A percentile compares a stretch with the other conserved stretches of the same genome.
Conservation (phyloP, 2,113 vertebrate genomes). For the Arothron firmamentum region DNA sequence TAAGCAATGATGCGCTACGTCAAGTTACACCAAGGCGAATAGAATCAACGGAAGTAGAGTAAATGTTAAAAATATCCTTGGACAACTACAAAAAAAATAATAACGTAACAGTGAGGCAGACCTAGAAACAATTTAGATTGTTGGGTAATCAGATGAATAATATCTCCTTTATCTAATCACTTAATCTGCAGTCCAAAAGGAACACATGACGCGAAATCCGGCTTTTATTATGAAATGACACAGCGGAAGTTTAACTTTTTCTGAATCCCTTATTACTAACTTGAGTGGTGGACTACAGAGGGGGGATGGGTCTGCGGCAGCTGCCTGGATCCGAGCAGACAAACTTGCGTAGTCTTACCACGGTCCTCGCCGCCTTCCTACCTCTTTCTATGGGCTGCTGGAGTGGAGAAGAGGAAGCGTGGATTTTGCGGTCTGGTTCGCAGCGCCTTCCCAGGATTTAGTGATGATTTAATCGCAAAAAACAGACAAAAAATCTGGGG, state of each 20-base stretch:
- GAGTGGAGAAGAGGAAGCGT: constrained; percentile 47
- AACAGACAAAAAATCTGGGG: constrained; percentile 15
- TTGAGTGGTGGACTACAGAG: constrained; percentile 18
- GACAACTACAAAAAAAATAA: not conserved
- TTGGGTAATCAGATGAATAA: not conserved
- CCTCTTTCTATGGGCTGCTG: constrained; percentile 56
- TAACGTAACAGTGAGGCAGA: too few relatives aligned
- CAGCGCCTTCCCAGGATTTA: constrained; percentile 20
- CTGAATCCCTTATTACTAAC: too few relatives aligned
- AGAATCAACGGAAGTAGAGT: not conserved
- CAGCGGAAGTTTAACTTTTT: constrained; percentile 14
- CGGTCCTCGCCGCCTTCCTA: constrained; percentile 26
- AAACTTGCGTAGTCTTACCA: constrained; percentile 59
- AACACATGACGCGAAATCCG: too few relatives aligned
- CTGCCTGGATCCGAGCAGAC: constrained; percentile 34
- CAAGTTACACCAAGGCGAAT: not conserved
- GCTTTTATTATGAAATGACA: constrained; percentile 38
- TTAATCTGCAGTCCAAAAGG: too few relatives aligned
- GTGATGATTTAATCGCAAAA: constrained; percentile 54
- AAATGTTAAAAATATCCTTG: not conserved
- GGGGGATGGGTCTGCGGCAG: constrained; percentile 53
- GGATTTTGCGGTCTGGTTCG: constrained; percentile 49
- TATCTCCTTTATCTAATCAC: not conserved
- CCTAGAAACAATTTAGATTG: not conserved
- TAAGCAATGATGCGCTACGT: constrained; percentile 31